Conservation (phyloP, 2,113 vertebrate species). For the Xiphias gladius region DNA sequence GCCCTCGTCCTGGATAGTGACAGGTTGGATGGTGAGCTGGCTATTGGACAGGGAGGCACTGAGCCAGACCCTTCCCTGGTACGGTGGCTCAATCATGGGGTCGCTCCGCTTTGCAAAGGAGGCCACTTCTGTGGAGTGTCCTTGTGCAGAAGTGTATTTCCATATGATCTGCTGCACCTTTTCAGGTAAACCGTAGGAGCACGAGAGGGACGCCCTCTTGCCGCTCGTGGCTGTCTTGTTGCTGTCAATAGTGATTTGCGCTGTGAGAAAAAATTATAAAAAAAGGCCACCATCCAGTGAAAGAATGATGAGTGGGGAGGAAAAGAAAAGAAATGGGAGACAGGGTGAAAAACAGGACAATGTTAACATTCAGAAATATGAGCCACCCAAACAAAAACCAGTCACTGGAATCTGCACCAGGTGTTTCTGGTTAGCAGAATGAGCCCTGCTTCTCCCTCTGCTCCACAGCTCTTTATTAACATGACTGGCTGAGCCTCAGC, state of each 20-base stretch:
- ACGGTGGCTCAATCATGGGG: slow-evolving; percentile 78
- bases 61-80: slow-evolving; percentile 78
- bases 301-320: slow-evolving; percentile 8
- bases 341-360: slow-evolving; percentile 17
- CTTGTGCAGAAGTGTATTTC: slow-evolving; percentile 64
- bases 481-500: slow-evolving; percentile 51
- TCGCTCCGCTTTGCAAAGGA: slow-evolving; percentile 78
- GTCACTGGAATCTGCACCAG: slow-evolving; percentile 69
- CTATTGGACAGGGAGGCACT: slow-evolving; percentile 78
- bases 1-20: slow-evolving; percentile 81
- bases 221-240: slow-evolving; percentile 84
- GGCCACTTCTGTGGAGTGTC: slow-evolving; percentile 70
- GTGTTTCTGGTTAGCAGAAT: slow-evolving; percentile 68
- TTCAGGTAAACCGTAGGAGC: slow-evolving; percentile 82
- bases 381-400: slow-evolving; percentile 60
- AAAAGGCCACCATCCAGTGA: slow-evolving; percentile 6
- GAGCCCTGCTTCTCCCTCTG: slow-evolving; percentile 39
- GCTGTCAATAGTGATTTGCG: slow-evolving; percentile 60
- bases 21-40: slow-evolving; percentile 80
- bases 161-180: slow-evolving; percentile 82
- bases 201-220: slow-evolving; percentile 78
- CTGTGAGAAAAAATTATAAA: slow-evolving; percentile 42
- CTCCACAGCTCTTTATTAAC: slow-evolving; percentile 66
- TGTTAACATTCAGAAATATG: slow-evolving; percentile 57
- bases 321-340: slow-evolving; percentile 2